These are phyloP conservation scores for Magallana angulata DNA, from an alignment of 1,140 invertebrate genomes.

Conservation along the genomic window DNA sequence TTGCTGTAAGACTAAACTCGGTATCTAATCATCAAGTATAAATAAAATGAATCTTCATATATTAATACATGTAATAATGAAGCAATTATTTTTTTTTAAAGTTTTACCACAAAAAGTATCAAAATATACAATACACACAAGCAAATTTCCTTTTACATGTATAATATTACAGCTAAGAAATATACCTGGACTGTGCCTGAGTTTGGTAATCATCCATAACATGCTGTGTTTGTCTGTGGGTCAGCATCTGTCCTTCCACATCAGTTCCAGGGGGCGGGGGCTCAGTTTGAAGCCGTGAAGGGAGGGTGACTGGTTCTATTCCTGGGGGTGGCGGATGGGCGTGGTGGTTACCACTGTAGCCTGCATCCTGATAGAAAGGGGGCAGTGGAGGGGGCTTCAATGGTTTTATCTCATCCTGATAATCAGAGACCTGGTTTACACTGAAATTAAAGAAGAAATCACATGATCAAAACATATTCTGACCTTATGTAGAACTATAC, in stretches of 20 bases:
- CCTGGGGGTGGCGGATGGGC: slow-evolving; percentile 71
- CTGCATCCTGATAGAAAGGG: slow-evolving; percentile 61
- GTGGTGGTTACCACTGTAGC: slow-evolving; percentile 49
- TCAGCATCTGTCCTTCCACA: slow-evolving; percentile 34
- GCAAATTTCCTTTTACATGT: too few relatives aligned
- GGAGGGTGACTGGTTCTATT: slow-evolving; percentile 72
- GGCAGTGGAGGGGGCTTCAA: slow-evolving; percentile 60
- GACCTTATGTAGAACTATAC: too few relatives aligned
- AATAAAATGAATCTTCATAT: too few relatives aligned
- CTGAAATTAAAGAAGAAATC: neutral
- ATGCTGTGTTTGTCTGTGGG: neutral
- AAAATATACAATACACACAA: too few relatives aligned
- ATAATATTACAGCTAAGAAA: too few relatives aligned
- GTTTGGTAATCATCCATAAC: slow-evolving; percentile 2
- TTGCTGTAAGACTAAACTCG: too few relatives aligned
- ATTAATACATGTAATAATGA: too few relatives aligned
- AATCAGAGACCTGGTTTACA: neutral
- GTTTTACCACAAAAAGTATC: too few relatives aligned
- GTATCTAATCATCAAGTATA: too few relatives aligned
- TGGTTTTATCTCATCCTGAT: neutral
- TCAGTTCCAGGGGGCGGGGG: slow-evolving; percentile 61
- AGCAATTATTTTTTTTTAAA: too few relatives aligned
- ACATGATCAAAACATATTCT: too few relatives aligned
- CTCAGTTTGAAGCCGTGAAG: slow-evolving; percentile 52
- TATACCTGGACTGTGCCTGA: neutral